Conservation (phyloP, 2,797 vertebrate genomes). For the Tauraco hartlaubi region DNA sequence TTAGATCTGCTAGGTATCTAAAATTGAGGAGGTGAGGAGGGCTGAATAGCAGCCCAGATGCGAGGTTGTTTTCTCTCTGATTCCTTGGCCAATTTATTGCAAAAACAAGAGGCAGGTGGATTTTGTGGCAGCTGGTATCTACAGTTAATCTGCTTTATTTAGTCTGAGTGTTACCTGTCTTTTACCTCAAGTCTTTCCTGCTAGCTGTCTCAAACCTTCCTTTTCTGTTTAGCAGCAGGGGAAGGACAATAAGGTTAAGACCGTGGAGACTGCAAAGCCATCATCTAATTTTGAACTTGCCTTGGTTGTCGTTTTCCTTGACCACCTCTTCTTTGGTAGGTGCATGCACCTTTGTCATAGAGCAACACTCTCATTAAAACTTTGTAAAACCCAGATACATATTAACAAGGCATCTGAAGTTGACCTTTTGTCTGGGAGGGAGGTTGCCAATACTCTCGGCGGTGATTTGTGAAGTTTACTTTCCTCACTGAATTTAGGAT, state of each 20-base stretch:
- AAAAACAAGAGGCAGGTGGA: neutral
- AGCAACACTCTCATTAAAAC: neutral
- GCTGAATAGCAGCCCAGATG: neutral
- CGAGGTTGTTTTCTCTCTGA: neutral
- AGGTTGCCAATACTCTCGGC: neutral
- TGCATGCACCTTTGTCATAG: neutral
- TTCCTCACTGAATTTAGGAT: slow-evolving; percentile 40
- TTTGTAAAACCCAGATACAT: slow-evolving; percentile 4
- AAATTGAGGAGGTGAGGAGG: neutral
- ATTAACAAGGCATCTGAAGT: neutral
- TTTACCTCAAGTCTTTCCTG: neutral
- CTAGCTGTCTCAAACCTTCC: neutral
- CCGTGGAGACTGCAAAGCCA: neutral
- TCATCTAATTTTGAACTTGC: neutral
- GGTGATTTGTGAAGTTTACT: slow-evolving; percentile 11
- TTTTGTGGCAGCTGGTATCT: neutral
- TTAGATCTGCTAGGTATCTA: neutral
- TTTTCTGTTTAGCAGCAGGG: neutral
- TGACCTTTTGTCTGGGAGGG: slow-evolving; percentile 38
- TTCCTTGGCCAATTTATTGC: neutral
- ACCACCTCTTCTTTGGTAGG: neutral
- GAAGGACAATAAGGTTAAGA: neutral
- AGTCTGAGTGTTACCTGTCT: neutral
- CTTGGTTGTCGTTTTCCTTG: neutral
- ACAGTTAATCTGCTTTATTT: neutral